A percentile compares a stretch with the other conserved stretches of the same genome.
phyloP scores from a whole-genome alignment of 2,797 vertebrate species.

The Holocentrus rufus region DNA sequence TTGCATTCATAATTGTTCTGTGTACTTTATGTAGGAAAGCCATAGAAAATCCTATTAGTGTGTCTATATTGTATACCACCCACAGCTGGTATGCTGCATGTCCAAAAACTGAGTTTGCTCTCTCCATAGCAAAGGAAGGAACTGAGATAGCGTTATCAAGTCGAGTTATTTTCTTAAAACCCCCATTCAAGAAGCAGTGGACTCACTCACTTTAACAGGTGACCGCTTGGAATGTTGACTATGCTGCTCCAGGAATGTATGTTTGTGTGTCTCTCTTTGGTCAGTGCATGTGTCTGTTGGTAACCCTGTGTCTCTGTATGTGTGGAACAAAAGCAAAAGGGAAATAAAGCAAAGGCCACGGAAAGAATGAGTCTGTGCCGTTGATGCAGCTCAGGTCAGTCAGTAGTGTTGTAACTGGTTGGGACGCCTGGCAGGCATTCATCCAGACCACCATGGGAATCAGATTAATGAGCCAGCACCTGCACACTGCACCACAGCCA shows the following conservation, averaged over 20 bases:
- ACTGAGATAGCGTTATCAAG: not conserved
- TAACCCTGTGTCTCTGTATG: not conserved
- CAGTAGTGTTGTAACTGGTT: conserved; percentile 10
- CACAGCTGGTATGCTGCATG: not conserved
- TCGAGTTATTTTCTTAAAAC: not conserved
- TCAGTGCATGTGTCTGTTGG: not conserved
- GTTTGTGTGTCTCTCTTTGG: no score
- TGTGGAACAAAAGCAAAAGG: not conserved
- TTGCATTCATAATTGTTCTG: not conserved
- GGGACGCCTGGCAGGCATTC: conserved; percentile 16
- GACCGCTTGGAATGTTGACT: conserved; percentile 12
- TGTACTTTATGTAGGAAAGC: not conserved
- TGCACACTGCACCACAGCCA: conserved; percentile 12
- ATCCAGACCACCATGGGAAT: conserved; percentile 23
- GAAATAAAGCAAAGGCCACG: not conserved
- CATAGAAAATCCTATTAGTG: not conserved
- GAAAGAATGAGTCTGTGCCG: conserved; percentile 6
- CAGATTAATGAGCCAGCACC: conserved; percentile 41
- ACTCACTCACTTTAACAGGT: not conserved
- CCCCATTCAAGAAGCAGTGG: not conserved
- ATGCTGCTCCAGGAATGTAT: not conserved
- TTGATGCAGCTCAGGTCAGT: conserved; percentile 4
- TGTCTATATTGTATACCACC: not conserved
- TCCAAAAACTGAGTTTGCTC: not conserved
- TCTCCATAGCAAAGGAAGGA: not conserved